phyloP scores from a whole-genome alignment of 2,113 vertebrate species.

The Procapra przewalskii region DNA sequence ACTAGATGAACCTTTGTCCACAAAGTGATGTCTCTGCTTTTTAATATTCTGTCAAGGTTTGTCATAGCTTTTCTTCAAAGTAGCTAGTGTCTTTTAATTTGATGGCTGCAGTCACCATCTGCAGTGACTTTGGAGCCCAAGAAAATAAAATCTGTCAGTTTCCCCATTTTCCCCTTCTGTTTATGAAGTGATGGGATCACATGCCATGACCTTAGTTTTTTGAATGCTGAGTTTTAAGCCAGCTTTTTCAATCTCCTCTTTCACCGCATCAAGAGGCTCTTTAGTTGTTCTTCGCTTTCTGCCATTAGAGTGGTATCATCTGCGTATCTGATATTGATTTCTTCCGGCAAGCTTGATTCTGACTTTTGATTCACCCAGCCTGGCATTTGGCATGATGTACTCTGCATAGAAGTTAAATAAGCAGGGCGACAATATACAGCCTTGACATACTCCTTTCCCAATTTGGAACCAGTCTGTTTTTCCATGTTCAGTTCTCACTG shows the following conservation, averaged over 20 bases:
- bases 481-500: not conserved
- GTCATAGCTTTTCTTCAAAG: not conserved
- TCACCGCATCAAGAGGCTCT: not conserved
- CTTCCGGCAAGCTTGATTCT: not conserved
- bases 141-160: not conserved
- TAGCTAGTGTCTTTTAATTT: not conserved
- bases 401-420: not conserved
- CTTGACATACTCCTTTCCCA: not conserved
- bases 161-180: not conserved
- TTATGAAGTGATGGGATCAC: not conserved
- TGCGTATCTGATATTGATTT: not conserved
- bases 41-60: not conserved
- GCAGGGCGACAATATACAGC: not conserved
- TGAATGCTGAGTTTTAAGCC: not conserved
- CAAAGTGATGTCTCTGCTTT: not conserved
- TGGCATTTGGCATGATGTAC: not conserved
- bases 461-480: not conserved
- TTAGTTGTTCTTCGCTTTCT: not conserved
- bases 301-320: not conserved
- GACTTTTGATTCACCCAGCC: not conserved
- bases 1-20: accelerated
- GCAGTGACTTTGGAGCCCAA: not conserved
- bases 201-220: not conserved
- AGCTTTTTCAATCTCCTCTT: not conserved
- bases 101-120: not conserved